Percentiles rank a stretch among this genome's conserved stretches.
phyloP scores from a whole-genome alignment of 2,888 invertebrate genomes.

The Dicyrtomina minuta region DNA sequence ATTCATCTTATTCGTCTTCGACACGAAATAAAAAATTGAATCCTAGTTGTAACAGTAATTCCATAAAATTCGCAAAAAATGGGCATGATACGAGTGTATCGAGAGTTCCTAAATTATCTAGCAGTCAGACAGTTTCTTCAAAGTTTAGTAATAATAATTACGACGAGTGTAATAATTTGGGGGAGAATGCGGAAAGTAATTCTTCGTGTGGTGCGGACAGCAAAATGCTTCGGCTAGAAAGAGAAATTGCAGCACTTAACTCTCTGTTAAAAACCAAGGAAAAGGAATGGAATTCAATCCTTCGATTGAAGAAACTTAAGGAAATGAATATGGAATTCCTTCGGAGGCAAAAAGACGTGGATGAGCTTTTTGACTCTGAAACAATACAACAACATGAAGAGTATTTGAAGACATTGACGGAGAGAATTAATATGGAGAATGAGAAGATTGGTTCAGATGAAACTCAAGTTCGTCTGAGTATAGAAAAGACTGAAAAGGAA shows the following conservation, averaged over 20 bases:
- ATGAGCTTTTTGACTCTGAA: constrained; percentile 3
- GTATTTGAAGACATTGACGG: constrained; percentile 9
- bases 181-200: no score
- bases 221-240: constrained; percentile 38
- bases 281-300: constrained; percentile 80
- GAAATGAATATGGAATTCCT: constrained; percentile 75
- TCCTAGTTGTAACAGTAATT: neutral
- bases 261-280: constrained; percentile 78
- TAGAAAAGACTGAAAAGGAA: constrained; percentile 43
- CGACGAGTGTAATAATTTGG: constrained; percentile 2
- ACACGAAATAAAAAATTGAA: neutral
- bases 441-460: constrained; percentile 36
- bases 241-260: constrained; percentile 66
- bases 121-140: neutral
- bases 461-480: constrained; percentile 36
- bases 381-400: constrained; percentile 15
- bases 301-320: constrained; percentile 79
- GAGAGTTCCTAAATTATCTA: no score
- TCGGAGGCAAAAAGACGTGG: constrained; percentile 59
- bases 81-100: constrained; percentile 5
- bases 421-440: constrained; percentile 13
- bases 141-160: neutral
- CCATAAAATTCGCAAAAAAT: neutral
- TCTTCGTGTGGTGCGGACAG: constrained; percentile 3
- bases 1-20: constrained; percentile 5